Evolutionary conservation across 2,113 vertebrate genomes (phyloP).

Genomic region (Morone saxatilis): DNA sequence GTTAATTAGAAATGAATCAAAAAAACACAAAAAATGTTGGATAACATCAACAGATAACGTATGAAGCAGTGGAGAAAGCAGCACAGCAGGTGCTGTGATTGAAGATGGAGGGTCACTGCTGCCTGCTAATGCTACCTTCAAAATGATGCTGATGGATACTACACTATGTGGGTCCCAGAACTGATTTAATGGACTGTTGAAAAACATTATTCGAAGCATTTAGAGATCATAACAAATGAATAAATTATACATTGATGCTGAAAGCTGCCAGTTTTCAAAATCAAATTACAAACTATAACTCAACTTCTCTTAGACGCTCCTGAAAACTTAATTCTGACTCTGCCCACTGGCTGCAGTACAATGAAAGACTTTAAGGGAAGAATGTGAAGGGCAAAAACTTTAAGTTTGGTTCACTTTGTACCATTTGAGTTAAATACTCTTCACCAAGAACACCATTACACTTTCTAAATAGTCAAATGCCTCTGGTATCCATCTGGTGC

Average conservation of each 20-base stretch:
- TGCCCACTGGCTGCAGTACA: background rate
- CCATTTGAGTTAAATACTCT: slow-evolving; percentile 18
- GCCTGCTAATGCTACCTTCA: background rate
- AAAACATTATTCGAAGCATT: background rate
- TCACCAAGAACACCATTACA: background rate
- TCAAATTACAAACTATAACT: background rate
- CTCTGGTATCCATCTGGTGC: slow-evolving; percentile 36
- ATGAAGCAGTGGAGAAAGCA: background rate
- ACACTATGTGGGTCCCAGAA: slow-evolving; percentile 7
- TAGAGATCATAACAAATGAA: background rate
- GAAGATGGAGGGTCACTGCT: background rate
- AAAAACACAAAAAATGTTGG: background rate
- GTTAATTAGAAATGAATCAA: background rate
- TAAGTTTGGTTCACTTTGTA: too few species aligned
- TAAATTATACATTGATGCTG: background rate
- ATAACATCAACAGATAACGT: background rate
- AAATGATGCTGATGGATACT: slow-evolving; percentile 9
- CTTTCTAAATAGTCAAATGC: background rate
- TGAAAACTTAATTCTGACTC: background rate
- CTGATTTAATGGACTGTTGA: slow-evolving; percentile 4
- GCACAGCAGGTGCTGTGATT: background rate
- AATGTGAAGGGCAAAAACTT: background rate
- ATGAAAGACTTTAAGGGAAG: background rate
- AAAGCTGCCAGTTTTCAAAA: background rate
- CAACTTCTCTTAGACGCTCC: background rate